phyloP scores from a whole-genome alignment of 2,113 vertebrate genomes.

The Phylloscopus whistleri region DNA sequence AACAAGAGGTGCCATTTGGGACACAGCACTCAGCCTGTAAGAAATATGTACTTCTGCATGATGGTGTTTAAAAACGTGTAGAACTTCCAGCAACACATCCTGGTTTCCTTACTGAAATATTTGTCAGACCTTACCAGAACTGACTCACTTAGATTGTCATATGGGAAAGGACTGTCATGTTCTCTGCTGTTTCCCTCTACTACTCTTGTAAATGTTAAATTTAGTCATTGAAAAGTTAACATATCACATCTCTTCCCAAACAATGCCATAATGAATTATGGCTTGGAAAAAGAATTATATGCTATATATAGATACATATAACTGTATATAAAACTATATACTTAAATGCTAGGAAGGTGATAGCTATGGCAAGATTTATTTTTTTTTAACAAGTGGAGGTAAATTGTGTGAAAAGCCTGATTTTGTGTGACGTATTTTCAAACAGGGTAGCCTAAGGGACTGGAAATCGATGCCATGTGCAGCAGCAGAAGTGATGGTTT shows the following conservation, averaged over 20 bases:
- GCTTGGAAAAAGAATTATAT: neutral
- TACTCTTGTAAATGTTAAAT: neutral
- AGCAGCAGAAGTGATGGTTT: neutral
- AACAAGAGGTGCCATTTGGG: neutral
- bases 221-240: neutral
- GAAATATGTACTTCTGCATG: neutral
- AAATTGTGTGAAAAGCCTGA: neutral
- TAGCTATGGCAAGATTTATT: neutral
- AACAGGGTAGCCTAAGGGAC: neutral
- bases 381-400: neutral
- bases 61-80: neutral
- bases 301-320: neutral
- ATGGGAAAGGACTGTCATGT: neutral
- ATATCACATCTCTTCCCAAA: neutral
- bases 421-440: neutral
- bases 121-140: neutral
- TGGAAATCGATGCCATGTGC: neutral
- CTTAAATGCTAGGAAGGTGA: neutral
- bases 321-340: neutral
- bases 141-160: neutral
- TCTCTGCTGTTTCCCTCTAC: neutral
- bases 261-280: neutral
- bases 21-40: accelerated
- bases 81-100: neutral
- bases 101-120: neutral